phyloP scores from a whole-genome alignment of 2,797 vertebrate species.

The Acestrorhynchus altus region DNA sequence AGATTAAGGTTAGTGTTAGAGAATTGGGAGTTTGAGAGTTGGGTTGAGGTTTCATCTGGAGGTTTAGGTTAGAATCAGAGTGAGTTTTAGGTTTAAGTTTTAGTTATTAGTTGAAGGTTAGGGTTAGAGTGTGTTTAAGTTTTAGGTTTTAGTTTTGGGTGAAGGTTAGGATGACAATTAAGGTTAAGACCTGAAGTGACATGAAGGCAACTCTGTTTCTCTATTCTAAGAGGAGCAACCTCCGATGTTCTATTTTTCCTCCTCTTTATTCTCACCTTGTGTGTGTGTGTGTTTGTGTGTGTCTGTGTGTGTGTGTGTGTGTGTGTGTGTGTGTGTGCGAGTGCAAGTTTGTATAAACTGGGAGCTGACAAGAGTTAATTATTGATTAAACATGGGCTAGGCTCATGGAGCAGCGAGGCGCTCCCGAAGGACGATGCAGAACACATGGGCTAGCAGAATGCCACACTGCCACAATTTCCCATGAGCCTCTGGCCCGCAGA shows the following conservation, averaged over 20 bases:
- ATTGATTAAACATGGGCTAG: constrained; percentile 82
- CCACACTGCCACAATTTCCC: constrained; percentile 66
- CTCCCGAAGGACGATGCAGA: constrained; percentile 74
- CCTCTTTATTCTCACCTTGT: constrained; percentile 28
- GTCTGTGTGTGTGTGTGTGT: constrained; percentile 56
- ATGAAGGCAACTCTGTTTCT: constrained; percentile 16
- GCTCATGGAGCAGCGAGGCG: constrained; percentile 50
- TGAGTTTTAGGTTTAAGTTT: no score
- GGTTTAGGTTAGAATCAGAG: no score
- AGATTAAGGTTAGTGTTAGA: no score
- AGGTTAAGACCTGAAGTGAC: constrained; percentile 22
- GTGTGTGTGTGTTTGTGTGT: constrained; percentile 54
- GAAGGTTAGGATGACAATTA: background rate
- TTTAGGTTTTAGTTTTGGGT: no score
- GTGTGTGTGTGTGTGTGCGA: constrained; percentile 68
- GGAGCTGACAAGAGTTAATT: constrained; percentile 78
- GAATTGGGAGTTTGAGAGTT: no score
- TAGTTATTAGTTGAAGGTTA: no score
- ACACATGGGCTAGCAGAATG: constrained; percentile 76
- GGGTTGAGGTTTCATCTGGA: no score
- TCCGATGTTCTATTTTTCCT: background rate
- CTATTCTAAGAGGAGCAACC: constrained; percentile 8
- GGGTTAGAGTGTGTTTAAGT: no score
- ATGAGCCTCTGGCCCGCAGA: constrained; percentile 70
- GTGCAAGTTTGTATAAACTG: constrained; percentile 74